These are phyloP conservation scores for Euplexia lucipara DNA, from an alignment of 2,888 invertebrate genomes.

Conservation along the genomic window DNA sequence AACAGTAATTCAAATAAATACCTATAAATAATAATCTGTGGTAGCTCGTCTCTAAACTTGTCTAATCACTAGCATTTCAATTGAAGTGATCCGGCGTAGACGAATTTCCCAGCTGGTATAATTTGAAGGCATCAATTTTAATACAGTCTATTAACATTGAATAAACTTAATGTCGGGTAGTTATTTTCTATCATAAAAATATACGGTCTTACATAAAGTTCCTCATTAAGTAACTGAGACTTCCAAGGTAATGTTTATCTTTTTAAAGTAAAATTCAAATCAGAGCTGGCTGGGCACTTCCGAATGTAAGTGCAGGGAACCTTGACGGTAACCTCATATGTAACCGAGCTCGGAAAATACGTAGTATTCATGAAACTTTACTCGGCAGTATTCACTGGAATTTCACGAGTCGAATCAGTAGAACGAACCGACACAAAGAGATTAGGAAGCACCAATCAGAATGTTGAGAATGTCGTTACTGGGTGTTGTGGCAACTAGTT, in stretches of 20 bases:
- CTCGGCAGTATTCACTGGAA: slow-evolving; percentile 2
- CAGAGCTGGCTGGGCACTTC: slow-evolving; percentile 45
- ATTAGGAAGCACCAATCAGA: slow-evolving; percentile 26
- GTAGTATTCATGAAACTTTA: slow-evolving; percentile 29
- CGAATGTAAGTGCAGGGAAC: slow-evolving; percentile 47
- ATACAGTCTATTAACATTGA: slow-evolving; percentile 55
- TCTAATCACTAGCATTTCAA: slow-evolving; percentile 25
- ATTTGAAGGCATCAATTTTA: slow-evolving; percentile 51
- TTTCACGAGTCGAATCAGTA: slow-evolving; percentile 21
- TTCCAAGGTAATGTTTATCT: slow-evolving; percentile 54
- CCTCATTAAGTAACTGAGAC: slow-evolving; percentile 50
- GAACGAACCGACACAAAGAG: slow-evolving; percentile 32
- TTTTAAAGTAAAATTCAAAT: slow-evolving; percentile 56
- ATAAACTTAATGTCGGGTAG: slow-evolving; percentile 47
- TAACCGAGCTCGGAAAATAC: slow-evolving; percentile 28
- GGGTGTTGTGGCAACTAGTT: slow-evolving; percentile 31
- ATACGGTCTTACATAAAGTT: slow-evolving; percentile 49
- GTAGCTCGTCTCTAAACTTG: slow-evolving; percentile 26
- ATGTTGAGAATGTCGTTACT: slow-evolving; percentile 25
- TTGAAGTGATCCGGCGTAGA: slow-evolving; percentile 24
- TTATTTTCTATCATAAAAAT: slow-evolving; percentile 57
- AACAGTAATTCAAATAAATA: slow-evolving; percentile 30
- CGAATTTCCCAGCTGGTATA: slow-evolving; percentile 24
- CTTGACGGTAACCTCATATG: slow-evolving; percentile 56
- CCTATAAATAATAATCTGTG: slow-evolving; percentile 28